These are phyloP conservation scores for Hycleus phaleratus DNA, from an alignment of 1,140 invertebrate genomes.

Conservation along the genomic window DNA sequence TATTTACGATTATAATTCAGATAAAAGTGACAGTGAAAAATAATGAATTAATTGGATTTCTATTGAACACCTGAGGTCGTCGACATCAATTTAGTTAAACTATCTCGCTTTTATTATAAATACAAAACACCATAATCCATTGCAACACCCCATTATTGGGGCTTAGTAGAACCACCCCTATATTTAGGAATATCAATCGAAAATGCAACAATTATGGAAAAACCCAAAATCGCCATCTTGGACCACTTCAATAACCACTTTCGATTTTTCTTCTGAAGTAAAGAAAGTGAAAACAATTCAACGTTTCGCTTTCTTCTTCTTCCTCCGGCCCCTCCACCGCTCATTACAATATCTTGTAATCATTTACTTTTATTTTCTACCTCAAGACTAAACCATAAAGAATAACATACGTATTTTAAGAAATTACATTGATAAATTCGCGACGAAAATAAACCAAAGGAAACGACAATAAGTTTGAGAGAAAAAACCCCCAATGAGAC, in stretches of 20 bases:
- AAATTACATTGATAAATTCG: too few relatives aligned
- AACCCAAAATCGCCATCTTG: neutral
- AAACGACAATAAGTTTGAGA: constrained; percentile 1
- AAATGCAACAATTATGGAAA: neutral
- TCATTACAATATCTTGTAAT: too few relatives aligned
- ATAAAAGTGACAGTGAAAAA: constrained; percentile 36
- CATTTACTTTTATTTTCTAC: too few relatives aligned
- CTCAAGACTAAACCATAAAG: too few relatives aligned
- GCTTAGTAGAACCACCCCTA: too few relatives aligned
- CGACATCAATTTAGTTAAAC: constrained; percentile 16
- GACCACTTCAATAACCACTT: neutral
- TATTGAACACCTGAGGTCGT: constrained; percentile 18
- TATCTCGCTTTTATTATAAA: neutral
- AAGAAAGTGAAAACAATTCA: constrained; percentile 6
- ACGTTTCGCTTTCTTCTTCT: neutral
- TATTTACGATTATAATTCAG: constrained; percentile 9
- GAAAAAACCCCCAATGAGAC: neutral
- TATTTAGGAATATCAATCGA: too few relatives aligned
- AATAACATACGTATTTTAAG: too few relatives aligned
- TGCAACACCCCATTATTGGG: too few relatives aligned
- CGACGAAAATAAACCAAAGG: neutral
- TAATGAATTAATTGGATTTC: constrained; percentile 21
- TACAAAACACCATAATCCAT: neutral
- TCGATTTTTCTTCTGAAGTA: constrained; percentile 1
- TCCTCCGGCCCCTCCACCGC: neutral